Percentiles rank a stretch among this genome's conserved stretches.
These are phyloP conservation scores for Dasyurus viverrinus DNA, from an alignment of 2,113 vertebrate genomes.

Conservation along the genomic window DNA sequence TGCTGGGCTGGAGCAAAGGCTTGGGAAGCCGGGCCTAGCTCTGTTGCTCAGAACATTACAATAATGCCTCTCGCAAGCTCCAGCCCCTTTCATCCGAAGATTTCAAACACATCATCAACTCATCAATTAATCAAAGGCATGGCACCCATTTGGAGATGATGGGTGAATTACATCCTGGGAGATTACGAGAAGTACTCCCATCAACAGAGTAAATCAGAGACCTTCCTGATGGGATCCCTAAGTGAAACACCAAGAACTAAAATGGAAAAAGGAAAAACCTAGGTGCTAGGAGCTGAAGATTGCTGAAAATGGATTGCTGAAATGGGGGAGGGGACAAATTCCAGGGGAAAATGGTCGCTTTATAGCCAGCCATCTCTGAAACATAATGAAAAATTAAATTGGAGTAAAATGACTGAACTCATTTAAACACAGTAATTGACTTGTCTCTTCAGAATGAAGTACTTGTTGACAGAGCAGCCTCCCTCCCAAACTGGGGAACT, in stretches of 20 bases:
- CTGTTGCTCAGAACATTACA: constrained; percentile 25
- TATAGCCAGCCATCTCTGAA: constrained; percentile 41
- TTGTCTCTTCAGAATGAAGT: constrained; percentile 22
- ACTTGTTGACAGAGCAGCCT: neutral
- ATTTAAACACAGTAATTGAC: neutral
- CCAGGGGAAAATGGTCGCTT: neutral
- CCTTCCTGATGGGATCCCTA: constrained; percentile 39
- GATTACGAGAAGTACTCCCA: constrained; percentile 56
- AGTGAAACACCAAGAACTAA: neutral
- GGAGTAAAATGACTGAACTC: neutral
- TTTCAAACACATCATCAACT: constrained; percentile 61
- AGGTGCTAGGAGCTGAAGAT: neutral
- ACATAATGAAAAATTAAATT: constrained; percentile 30
- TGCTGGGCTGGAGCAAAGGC: neutral
- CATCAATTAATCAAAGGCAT: constrained; percentile 68
- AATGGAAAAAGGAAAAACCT: neutral
- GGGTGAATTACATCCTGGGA: constrained; percentile 56
- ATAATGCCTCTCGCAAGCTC: constrained; percentile 25
- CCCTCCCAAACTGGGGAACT: neutral
- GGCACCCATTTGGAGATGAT: constrained; percentile 59
- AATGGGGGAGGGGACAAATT: neutral
- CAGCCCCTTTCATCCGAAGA: neutral
- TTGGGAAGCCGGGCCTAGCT: neutral
- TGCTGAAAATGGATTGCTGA: constrained; percentile 2
- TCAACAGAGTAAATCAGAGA: constrained; percentile 19